Evolutionary conservation across 2,113 vertebrate species (phyloP).

Genomic region (Corythoichthys haematopterus): DNA sequence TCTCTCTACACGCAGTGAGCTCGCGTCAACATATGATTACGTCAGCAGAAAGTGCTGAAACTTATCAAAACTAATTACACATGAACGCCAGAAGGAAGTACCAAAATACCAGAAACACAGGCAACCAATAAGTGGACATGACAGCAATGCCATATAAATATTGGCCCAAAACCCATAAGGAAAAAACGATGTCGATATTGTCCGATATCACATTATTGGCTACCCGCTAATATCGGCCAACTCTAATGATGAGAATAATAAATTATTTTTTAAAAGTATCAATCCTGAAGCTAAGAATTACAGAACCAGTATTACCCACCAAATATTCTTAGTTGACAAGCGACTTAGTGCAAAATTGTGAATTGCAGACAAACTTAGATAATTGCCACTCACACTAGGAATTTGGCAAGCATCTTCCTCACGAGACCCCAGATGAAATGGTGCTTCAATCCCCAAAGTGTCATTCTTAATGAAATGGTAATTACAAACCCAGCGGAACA

Average conservation of each 20-base stretch:
- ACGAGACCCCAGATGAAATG: constrained; percentile 69
- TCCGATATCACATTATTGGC: no score
- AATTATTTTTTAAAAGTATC: background rate
- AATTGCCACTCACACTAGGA: constrained; percentile 69
- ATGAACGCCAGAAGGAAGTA: no score
- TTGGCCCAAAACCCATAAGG: no score
- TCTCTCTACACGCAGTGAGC: no score
- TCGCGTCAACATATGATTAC: no score
- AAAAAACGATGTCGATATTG: no score
- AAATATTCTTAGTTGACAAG: constrained; percentile 64
- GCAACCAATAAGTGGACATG: no score
- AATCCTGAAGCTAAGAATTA: constrained; percentile 51
- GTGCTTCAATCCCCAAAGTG: constrained; percentile 74
- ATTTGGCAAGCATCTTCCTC: constrained; percentile 70
- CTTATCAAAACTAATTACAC: no score
- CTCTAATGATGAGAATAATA: background rate
- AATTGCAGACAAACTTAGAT: constrained; percentile 68
- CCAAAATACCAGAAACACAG: no score
- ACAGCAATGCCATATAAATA: no score
- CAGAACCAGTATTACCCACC: constrained; percentile 61
- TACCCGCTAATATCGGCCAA: no score
- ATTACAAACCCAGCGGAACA: constrained; percentile 76
- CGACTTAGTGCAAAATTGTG: constrained; percentile 70
- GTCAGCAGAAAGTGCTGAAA: no score
- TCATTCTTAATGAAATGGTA: constrained; percentile 77